Base-by-base conservation (phyloP, 1,140 invertebrate genomes). In the Drosophila lacertosa region DNA sequence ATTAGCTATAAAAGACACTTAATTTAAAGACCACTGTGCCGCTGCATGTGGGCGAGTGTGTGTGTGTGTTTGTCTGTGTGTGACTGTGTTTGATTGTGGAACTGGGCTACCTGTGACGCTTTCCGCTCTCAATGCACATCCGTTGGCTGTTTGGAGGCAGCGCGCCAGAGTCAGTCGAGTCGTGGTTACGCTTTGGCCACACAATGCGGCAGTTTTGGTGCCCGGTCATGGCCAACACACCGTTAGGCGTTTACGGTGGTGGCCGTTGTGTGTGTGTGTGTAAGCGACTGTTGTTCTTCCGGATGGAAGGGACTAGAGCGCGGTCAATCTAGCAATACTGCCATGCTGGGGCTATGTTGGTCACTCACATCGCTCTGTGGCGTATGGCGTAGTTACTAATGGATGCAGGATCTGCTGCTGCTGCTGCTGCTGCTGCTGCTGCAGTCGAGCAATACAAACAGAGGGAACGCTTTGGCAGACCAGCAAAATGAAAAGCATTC, bases 61-160 rank as follows among this genome's bases (percentile, higher is more conserved):
- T 24, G 26, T 13, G 50, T 26, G 16, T 32, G 26, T 6, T n/a
- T n/a, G 16, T 15, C 50, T 22, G 16, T 64, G 40, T 35, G 20
- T 15, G 32, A 24, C 42, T 53, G 29, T 39, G 11, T 26, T 9
- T 35, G 18, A 32, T 15, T 37, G 37, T 32, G 65, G 13, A 35
- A 16, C 15, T 60, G 58, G 26, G 11, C 26, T 82, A 73, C 79
- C 78, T 82, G 67, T 55, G 48, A 64, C 54, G 60, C 78, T 74
- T 81, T 77, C 79, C 78, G 78, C 55, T 70, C 79, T 57, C 79
- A 67, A 82, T 74, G 53, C 69, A 63, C 79, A 77, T 74, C 79
- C 79, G 79, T 57, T 39, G 35, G 9, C 50, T 18, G 39, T 37
- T 39, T 40, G 29, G 33, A 4, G 4, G 13, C 20, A 24, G 26